Evolutionary conservation across 2,888 invertebrate species (phyloP).

Genomic region (Lissocephala sabroskyi): DNA sequence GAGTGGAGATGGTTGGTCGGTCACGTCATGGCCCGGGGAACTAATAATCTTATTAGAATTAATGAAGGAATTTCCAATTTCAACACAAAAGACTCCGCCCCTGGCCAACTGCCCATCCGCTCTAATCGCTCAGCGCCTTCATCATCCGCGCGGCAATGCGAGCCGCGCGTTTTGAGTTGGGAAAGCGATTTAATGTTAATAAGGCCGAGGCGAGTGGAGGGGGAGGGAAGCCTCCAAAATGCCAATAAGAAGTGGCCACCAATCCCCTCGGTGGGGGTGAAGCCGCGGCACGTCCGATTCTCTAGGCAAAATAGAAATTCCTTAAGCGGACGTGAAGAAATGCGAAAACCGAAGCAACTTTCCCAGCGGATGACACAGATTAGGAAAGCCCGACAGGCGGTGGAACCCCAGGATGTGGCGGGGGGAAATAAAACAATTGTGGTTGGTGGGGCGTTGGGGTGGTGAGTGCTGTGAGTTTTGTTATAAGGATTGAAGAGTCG

Average conservation of each 20-base stretch:
- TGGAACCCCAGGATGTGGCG: too few species aligned
- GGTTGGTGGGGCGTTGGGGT: too few species aligned
- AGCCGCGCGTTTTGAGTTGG: slow-evolving; percentile 2
- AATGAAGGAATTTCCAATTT: slow-evolving; percentile 66
- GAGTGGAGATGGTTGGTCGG: neutral
- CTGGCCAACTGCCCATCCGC: neutral
- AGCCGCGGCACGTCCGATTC: too few species aligned
- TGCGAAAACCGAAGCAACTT: slow-evolving; percentile 34
- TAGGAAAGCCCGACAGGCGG: slow-evolving; percentile 18
- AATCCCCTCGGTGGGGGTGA: too few species aligned
- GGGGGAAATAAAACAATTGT: too few species aligned
- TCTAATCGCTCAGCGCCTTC: neutral
- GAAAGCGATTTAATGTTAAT: slow-evolving; percentile 59
- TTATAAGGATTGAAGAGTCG: too few species aligned
- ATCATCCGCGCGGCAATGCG: neutral
- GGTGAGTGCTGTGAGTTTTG: too few species aligned
- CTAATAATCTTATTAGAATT: slow-evolving; percentile 71
- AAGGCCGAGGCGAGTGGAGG: too few species aligned
- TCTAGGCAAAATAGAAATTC: slow-evolving; percentile 54
- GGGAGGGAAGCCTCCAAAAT: too few species aligned
- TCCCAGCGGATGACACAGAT: slow-evolving; percentile 51
- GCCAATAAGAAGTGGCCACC: slow-evolving; percentile 35
- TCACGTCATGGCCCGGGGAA: slow-evolving; percentile 43
- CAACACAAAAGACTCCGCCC: slow-evolving; percentile 22
- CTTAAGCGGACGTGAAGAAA: slow-evolving; percentile 41